Conservation (phyloP, 2,113 vertebrate genomes). For the Girardinichthys multiradiatus region DNA sequence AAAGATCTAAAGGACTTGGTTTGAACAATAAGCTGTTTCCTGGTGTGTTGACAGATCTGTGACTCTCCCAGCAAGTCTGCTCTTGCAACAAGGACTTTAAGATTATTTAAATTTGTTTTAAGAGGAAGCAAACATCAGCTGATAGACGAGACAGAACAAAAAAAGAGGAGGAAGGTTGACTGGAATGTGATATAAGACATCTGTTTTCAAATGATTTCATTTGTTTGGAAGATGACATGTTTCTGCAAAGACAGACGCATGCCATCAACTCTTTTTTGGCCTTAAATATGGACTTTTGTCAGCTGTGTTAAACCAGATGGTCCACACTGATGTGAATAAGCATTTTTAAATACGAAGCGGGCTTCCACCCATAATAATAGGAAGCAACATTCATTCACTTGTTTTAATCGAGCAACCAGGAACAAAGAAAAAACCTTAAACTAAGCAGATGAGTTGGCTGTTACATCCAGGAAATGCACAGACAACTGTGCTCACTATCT, state of each 20-base stretch:
- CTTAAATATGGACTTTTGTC: neutral
- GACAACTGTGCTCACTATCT: too few species aligned
- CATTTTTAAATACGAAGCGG: slow-evolving; percentile 23
- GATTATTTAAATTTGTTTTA: slow-evolving; percentile 46
- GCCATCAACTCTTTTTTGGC: neutral
- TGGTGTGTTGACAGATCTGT: slow-evolving; percentile 38
- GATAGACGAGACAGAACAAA: slow-evolving; percentile 11
- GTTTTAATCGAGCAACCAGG: neutral
- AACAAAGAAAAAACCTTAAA: slow-evolving; percentile 4
- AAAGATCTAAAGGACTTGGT: neutral
- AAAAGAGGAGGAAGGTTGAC: neutral
- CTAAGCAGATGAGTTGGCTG: neutral
- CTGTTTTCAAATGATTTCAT: neutral
- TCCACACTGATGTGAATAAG: neutral
- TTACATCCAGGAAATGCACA: too few species aligned
- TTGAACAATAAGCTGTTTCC: slow-evolving; percentile 20
- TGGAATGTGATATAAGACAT: neutral
- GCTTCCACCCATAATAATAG: neutral
- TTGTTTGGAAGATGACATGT: neutral
- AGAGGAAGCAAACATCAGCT: slow-evolving; percentile 61
- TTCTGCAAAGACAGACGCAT: neutral
- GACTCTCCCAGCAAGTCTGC: slow-evolving; percentile 32
- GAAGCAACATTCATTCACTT: slow-evolving; percentile 27
- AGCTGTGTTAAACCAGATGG: slow-evolving; percentile 4
- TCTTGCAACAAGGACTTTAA: slow-evolving; percentile 45